Conservation (phyloP, 2,888 invertebrate genomes). For the Xanthia icteritia region DNA sequence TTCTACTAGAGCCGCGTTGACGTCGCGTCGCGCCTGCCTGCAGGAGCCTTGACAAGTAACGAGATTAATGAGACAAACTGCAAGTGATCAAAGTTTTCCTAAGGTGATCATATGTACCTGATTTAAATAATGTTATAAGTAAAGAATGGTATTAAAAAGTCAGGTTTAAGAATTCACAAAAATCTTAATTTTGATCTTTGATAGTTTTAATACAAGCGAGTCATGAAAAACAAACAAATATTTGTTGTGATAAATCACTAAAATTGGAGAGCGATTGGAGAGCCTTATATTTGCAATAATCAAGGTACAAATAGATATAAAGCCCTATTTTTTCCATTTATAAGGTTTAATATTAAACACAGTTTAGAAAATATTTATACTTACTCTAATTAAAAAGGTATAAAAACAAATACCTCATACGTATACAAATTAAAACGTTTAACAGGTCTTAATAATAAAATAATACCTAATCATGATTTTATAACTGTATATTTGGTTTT, state of each 20-base stretch:
- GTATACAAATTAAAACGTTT: background rate
- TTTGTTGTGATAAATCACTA: background rate
- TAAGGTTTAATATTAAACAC: background rate
- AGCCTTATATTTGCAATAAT: background rate
- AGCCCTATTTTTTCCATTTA: background rate
- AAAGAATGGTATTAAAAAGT: background rate
- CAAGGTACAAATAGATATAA: background rate
- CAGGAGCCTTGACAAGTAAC: too few species aligned
- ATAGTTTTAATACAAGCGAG: background rate
- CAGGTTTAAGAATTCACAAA: background rate
- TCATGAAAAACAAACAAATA: background rate
- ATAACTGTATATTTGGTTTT: conserved; percentile 31
- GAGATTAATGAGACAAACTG: too few species aligned
- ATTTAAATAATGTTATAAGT: background rate
- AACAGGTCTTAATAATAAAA: conserved; percentile 16
- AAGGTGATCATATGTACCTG: background rate
- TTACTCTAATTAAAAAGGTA: background rate
- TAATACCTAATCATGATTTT: background rate
- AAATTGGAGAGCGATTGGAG: background rate
- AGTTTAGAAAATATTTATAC: background rate
- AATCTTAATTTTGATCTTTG: background rate
- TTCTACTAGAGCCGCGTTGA: too few species aligned
- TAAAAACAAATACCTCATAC: background rate
- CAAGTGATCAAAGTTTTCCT: too few species aligned
- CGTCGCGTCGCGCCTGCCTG: too few species aligned